A percentile compares a stretch with the other conserved stretches of the same genome.
These are phyloP conservation scores for Mesoclemmys tuberculata DNA, from an alignment of 2,113 vertebrate species.

Conservation along the genomic window DNA sequence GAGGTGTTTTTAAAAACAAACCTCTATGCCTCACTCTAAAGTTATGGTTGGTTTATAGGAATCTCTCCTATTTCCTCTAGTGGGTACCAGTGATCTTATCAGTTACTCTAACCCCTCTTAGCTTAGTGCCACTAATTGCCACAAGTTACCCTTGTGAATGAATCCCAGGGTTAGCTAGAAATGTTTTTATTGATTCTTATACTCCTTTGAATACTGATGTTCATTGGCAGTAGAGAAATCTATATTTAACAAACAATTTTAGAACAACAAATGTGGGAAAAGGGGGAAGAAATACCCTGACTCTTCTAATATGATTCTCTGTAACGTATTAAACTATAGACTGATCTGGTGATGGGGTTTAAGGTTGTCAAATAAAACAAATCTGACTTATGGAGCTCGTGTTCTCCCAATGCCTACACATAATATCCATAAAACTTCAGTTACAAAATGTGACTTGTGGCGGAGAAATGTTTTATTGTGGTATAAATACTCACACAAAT, in stretches of 20 bases:
- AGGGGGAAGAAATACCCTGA: not conserved
- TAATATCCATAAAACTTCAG: not conserved
- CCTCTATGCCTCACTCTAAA: not conserved
- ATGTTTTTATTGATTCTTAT: not conserved
- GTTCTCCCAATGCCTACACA: not conserved
- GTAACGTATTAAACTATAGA: slow-evolving; percentile 19
- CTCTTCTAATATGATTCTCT: not conserved
- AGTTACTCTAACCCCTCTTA: slow-evolving; percentile 8
- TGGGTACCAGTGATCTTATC: not conserved
- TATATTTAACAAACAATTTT: not conserved
- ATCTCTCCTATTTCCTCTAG: not conserved
- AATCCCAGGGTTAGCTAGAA: not conserved
- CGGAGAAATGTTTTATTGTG: not conserved
- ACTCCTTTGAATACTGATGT: not conserved
- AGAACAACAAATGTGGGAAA: not conserved
- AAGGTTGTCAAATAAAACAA: not conserved
- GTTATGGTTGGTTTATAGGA: not conserved
- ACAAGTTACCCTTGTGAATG: not conserved
- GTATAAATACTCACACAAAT: not conserved
- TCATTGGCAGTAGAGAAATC: slow-evolving; percentile 34
- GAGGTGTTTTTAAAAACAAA: not conserved
- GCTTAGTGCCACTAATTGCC: not conserved
- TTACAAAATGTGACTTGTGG: not conserved
- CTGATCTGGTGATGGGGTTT: slow-evolving; percentile 13
- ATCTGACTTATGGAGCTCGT: not conserved